Percentiles rank a stretch among this genome's conserved stretches.
Evolutionary conservation across 2,797 vertebrate species (phyloP).

Genomic region (Brachyrhaphis roseni): DNA sequence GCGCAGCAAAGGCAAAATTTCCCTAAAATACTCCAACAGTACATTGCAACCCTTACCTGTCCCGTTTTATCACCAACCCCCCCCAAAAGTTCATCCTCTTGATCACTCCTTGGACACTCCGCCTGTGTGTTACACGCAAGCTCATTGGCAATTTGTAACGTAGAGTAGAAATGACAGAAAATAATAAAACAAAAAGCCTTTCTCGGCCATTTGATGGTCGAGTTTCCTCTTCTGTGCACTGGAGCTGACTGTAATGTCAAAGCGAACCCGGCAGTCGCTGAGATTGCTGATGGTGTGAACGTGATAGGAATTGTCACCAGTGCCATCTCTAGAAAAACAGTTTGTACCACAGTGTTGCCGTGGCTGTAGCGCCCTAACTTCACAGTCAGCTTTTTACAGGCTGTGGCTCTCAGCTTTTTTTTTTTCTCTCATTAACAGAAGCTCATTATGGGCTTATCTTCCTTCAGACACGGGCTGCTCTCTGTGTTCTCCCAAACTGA

Average conservation of each 20-base stretch:
- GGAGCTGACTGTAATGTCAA: slow-evolving; percentile 63
- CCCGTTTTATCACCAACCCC: slow-evolving; percentile 25
- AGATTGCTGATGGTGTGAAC: slow-evolving; percentile 66
- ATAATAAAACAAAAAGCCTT: slow-evolving; percentile 31
- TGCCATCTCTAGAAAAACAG: slow-evolving; percentile 47
- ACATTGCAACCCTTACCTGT: slow-evolving; percentile 2
- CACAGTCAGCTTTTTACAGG: slow-evolving; percentile 65
- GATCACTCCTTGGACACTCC: slow-evolving; percentile 18
- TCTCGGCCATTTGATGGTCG: slow-evolving; percentile 47
- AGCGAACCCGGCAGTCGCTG: slow-evolving; percentile 51
- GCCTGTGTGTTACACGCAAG: slow-evolving; percentile 48
- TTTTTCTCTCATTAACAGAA: slow-evolving; percentile 69
- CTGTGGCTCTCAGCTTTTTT: slow-evolving; percentile 55
- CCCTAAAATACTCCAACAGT: slow-evolving; percentile 24
- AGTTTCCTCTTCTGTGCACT: slow-evolving; percentile 52
- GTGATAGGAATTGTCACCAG: slow-evolving; percentile 70
- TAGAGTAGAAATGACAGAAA: slow-evolving; percentile 61
- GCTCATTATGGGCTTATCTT: slow-evolving; percentile 70
- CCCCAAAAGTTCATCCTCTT: not conserved
- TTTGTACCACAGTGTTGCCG: slow-evolving; percentile 47
- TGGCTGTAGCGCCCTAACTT: slow-evolving; percentile 57
- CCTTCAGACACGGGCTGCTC: slow-evolving; percentile 54
- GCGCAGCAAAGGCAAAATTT: slow-evolving; percentile 37
- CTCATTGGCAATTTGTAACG: slow-evolving; percentile 47
- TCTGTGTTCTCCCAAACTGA: slow-evolving; percentile 65